Percentiles rank a stretch among this genome's conserved stretches.
phyloP scores from a whole-genome alignment of 2,797 vertebrate genomes.

The Enteromius trimaculatus region DNA sequence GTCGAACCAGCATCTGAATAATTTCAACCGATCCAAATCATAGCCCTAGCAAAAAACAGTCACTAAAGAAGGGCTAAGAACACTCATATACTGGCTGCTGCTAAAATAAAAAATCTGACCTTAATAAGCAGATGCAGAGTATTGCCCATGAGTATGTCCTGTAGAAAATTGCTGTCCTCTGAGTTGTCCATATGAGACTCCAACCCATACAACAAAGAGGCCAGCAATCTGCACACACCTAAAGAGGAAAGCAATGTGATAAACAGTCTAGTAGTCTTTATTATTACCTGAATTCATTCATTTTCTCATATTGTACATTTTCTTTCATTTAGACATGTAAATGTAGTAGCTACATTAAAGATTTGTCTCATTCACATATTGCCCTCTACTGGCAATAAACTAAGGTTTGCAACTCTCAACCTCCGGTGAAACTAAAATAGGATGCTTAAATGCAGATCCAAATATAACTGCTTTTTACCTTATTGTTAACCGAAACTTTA shows the following conservation, averaged over 20 bases:
- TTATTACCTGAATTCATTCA: not conserved
- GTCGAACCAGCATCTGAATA: not conserved
- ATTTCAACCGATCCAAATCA: not conserved
- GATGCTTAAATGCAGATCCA: not conserved
- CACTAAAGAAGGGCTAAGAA: constrained; percentile 12
- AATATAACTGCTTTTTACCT: constrained; percentile 21
- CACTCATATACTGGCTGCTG: constrained; percentile 2
- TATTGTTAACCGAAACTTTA: constrained; percentile 45
- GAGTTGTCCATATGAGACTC: constrained; percentile 86
- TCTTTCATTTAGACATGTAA: not conserved
- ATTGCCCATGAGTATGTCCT: constrained; percentile 93
- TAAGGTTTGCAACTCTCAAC: not conserved
- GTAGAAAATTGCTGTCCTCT: constrained; percentile 94
- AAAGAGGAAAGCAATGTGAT: constrained; percentile 57
- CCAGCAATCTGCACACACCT: constrained; percentile 84
- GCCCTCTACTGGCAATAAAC: constrained; percentile 15
- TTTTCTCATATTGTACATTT: not conserved
- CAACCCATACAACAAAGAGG: constrained; percentile 85
- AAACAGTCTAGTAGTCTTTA: not conserved
- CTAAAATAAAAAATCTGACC: constrained; percentile 61
- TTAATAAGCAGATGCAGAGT: constrained; percentile 93
- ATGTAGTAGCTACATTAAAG: not conserved
- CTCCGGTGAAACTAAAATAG: not conserved
- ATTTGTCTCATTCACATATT: constrained; percentile 12
- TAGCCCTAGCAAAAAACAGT: constrained; percentile 20